phyloP scores from a whole-genome alignment of 2,797 vertebrate genomes.

The Gila robusta region DNA sequence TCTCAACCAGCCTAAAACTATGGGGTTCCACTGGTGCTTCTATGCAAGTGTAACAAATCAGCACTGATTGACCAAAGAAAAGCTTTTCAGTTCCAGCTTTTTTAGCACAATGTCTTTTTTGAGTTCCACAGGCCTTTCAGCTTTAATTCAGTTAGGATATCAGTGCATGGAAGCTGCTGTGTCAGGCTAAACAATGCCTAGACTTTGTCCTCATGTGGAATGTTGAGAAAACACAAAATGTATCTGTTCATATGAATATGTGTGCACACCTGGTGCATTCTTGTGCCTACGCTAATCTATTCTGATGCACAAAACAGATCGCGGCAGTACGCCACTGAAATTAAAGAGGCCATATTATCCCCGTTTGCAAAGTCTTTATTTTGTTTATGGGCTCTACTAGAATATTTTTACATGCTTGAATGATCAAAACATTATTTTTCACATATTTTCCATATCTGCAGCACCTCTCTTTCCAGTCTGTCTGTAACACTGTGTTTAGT shows the following conservation, averaged over 20 bases:
- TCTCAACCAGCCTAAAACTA: conserved; percentile 19
- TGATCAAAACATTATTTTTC: neutral
- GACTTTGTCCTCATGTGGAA: conserved; percentile 17
- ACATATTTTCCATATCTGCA: neutral
- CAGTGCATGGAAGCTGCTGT: conserved; percentile 63
- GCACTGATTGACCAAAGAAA: conserved; percentile 62
- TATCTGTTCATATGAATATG: neutral
- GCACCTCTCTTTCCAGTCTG: neutral
- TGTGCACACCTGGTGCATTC: neutral
- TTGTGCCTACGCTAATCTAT: neutral
- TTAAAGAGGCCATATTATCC: neutral
- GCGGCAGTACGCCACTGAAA: conserved; percentile 40
- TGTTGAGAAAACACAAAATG: neutral
- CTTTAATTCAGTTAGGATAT: conserved; percentile 75
- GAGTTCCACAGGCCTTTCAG: conserved; percentile 66
- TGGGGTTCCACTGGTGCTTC: conserved; percentile 39
- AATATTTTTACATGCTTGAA: neutral
- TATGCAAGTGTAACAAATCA: conserved; percentile 62
- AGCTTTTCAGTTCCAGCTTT: conserved; percentile 60
- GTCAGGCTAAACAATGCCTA: conserved; percentile 53
- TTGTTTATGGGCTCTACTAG: neutral
- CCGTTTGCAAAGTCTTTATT: neutral
- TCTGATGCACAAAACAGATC: neutral
- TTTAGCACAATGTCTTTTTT: conserved; percentile 63
- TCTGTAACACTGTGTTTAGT: neutral